phyloP scores from a whole-genome alignment of 2,113 vertebrate species.

The Callionymus lyra region DNA sequence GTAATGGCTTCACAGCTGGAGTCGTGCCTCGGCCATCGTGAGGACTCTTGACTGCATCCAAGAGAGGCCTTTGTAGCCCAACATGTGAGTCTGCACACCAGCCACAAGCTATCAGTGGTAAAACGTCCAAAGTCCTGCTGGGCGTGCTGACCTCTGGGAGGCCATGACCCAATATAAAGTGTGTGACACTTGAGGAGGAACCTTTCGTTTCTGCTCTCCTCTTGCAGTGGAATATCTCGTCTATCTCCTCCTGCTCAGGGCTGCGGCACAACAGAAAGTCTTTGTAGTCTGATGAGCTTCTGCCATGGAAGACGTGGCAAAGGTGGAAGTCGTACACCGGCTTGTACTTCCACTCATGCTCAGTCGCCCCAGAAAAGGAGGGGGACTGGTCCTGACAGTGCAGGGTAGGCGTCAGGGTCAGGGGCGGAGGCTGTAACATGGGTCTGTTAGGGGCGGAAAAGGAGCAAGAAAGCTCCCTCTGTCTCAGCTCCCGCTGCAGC shows the following conservation, averaged over 20 bases:
- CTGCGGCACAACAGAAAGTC: conserved; percentile 23
- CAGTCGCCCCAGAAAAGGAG: conserved; percentile 7
- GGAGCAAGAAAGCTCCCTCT: conserved; percentile 43
- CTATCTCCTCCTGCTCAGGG: conserved; percentile 13
- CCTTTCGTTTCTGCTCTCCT: conserved; percentile 23
- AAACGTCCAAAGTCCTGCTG: conserved; percentile 39
- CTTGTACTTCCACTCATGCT: conserved; percentile 50
- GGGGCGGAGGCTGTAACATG: conserved; percentile 28
- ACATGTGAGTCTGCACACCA: conserved; percentile 23
- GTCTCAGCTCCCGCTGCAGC: conserved; percentile 59
- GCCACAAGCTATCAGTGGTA: conserved; percentile 20
- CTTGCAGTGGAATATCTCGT: conserved; percentile 7
- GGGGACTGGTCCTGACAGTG: conserved; percentile 44
- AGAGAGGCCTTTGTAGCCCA: conserved; percentile 7
- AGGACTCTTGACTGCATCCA: conserved; percentile 41
- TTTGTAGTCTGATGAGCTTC: conserved; percentile 17
- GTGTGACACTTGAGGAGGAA: conserved; percentile 6
- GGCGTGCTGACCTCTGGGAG: conserved; percentile 12
- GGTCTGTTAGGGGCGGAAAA: conserved; percentile 25
- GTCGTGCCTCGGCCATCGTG: conserved; percentile 39
- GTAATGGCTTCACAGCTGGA: conserved; percentile 44
- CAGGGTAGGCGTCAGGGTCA: conserved; percentile 23
- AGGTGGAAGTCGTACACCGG: conserved; percentile 54
- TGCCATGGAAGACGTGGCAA: conserved; percentile 40
- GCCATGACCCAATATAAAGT: conserved; percentile 26